phyloP scores from a whole-genome alignment of 2,888 invertebrate genomes.

The Aromia moschata region DNA sequence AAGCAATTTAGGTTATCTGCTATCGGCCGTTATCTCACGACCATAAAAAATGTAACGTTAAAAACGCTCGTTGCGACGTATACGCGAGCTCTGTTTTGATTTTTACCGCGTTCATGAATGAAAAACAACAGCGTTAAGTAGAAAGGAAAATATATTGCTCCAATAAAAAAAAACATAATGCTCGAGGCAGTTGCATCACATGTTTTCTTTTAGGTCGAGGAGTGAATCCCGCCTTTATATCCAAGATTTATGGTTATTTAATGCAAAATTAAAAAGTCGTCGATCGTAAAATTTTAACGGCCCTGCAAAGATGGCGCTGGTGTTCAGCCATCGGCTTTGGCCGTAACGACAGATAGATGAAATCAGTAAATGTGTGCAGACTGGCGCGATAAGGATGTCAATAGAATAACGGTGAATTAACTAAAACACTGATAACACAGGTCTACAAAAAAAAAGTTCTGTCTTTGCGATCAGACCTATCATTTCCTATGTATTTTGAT shows the following conservation, averaged over 20 bases:
- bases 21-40: constrained; percentile 9
- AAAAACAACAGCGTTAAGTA: constrained; percentile 5
- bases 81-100: constrained; percentile 1
- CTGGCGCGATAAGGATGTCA: too few relatives aligned
- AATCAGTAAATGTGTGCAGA: neutral
- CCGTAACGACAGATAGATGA: neutral
- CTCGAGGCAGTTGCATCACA: neutral
- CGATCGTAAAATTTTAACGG: constrained; percentile 12
- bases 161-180: constrained; percentile 13
- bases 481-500: too few relatives aligned
- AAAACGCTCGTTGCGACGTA: neutral
- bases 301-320: neutral
- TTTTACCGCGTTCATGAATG: constrained; percentile 6
- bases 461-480: too few relatives aligned
- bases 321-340: neutral
- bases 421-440: too few relatives aligned
- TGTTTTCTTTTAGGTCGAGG: neutral
- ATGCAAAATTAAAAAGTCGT: constrained; percentile 12
- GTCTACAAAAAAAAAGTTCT: too few relatives aligned
- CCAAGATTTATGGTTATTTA: constrained; percentile 6
- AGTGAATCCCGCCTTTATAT: constrained; percentile 1
- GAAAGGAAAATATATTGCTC: neutral
- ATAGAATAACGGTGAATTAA: too few relatives aligned
- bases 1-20: constrained; percentile 14
- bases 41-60: neutral